Evolutionary conservation across 2,888 invertebrate species (phyloP).

Genomic region (Sabellastarte sp.): DNA sequence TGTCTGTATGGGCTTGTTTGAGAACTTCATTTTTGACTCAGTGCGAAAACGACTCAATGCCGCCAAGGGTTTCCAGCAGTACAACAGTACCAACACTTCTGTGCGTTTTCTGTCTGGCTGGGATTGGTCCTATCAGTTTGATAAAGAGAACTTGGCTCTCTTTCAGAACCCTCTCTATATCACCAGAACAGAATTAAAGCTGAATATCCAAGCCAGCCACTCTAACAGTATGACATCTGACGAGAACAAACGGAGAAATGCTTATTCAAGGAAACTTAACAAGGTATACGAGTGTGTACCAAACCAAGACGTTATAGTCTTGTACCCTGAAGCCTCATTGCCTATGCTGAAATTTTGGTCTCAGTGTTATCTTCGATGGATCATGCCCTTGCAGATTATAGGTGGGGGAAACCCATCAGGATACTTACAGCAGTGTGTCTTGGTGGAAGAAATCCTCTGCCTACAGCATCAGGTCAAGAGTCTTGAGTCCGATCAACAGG

Average conservation of each 20-base stretch:
- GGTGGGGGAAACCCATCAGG: constrained; percentile 65
- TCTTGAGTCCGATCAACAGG: constrained; percentile 2
- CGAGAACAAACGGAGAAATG: not conserved
- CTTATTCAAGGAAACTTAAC: constrained; percentile 21
- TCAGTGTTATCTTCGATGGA: constrained; percentile 88
- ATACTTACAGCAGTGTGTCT: constrained; percentile 56
- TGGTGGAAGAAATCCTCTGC: constrained; percentile 58
- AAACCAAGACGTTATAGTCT: constrained; percentile 6
- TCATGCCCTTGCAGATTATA: constrained; percentile 76
- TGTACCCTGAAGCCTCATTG: constrained; percentile 18
- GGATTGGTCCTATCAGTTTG: constrained; percentile 88
- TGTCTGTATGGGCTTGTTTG: constrained; percentile 82
- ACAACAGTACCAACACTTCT: not conserved
- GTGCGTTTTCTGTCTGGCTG: constrained; percentile 64
- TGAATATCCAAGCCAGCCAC: constrained; percentile 8
- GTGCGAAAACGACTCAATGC: constrained; percentile 68
- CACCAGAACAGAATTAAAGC: not conserved
- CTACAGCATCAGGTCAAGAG: constrained; percentile 43
- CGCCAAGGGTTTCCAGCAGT: not conserved
- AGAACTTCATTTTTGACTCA: constrained; percentile 89
- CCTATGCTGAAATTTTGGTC: constrained; percentile 71
- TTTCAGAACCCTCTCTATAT: constrained; percentile 80
- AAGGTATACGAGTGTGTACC: not conserved
- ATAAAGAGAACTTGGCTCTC: constrained; percentile 75
- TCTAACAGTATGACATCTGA: not conserved